These are phyloP conservation scores for Macquaria australasica DNA, from an alignment of 2,113 vertebrate species.

Conservation along the genomic window DNA sequence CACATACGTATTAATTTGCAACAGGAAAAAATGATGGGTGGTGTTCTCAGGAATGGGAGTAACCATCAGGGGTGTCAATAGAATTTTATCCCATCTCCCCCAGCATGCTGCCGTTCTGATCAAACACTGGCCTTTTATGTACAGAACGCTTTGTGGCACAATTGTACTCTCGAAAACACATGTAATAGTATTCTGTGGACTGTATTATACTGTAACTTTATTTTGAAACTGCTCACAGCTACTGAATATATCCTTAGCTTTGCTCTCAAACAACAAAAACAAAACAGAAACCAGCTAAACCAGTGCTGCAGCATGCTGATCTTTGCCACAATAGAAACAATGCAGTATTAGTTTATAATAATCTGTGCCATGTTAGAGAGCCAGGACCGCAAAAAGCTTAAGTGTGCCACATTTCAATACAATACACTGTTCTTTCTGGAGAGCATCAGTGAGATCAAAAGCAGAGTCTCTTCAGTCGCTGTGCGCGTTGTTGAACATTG, in stretches of 20 bases:
- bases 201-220: constrained; percentile 26
- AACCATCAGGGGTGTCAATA: background rate
- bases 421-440: background rate
- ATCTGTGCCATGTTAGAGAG: constrained; percentile 50
- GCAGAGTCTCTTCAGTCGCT: background rate
- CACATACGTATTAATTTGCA: background rate
- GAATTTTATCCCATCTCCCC: background rate
- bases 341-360: constrained; percentile 47
- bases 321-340: constrained; percentile 15
- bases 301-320: constrained; percentile 44
- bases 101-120: constrained; percentile 15
- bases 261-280: background rate
- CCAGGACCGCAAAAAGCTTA: constrained; percentile 17
- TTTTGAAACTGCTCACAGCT: constrained; percentile 33
- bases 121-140: background rate
- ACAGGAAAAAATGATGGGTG: background rate
- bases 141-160: background rate
- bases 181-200: constrained; percentile 24
- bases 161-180: constrained; percentile 29
- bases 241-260: constrained; percentile 47
- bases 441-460: background rate
- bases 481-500: background rate
- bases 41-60: background rate
- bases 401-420: constrained; percentile 15
- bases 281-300: background rate